Percentiles rank a stretch among this genome's conserved stretches.
Conservation (phyloP, 1,140 invertebrate genomes). For the Drosophila parabipectinata region DNA sequence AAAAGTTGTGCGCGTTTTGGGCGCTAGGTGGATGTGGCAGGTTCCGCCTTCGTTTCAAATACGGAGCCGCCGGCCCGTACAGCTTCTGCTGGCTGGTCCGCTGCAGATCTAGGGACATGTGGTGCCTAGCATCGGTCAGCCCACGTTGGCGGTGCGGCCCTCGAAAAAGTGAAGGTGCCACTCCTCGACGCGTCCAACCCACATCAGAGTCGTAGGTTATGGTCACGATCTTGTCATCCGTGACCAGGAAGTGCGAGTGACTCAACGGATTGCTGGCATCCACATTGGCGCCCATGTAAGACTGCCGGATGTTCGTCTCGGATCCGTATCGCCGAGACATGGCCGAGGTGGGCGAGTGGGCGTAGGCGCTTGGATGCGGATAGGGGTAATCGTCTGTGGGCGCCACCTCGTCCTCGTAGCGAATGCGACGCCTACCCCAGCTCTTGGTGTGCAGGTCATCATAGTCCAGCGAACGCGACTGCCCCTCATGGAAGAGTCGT, state of each 20-base stretch:
- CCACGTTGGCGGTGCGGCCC: slow-evolving; percentile 61
- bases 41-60: slow-evolving; percentile 72
- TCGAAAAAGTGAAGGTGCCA: slow-evolving; percentile 71
- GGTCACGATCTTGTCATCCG: slow-evolving; percentile 84
- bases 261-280: slow-evolving; percentile 74
- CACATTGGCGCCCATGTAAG: slow-evolving; percentile 81
- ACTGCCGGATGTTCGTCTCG: slow-evolving; percentile 80
- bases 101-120: slow-evolving; percentile 79
- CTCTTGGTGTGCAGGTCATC: slow-evolving; percentile 81
- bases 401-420: slow-evolving; percentile 76
- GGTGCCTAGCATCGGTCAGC: slow-evolving; percentile 55
- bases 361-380: slow-evolving; percentile 34
- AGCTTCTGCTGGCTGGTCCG: slow-evolving; percentile 78
- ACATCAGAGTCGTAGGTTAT: slow-evolving; percentile 84
- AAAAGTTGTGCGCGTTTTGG: slow-evolving; percentile 81
- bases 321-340: slow-evolving; percentile 75
- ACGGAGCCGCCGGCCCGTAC: slow-evolving; percentile 74
- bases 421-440: slow-evolving; percentile 76
- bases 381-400: slow-evolving; percentile 37
- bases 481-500: slow-evolving; percentile 75
- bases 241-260: slow-evolving; percentile 84
- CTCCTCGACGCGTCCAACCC: slow-evolving; percentile 82
- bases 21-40: slow-evolving; percentile 81
- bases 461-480: slow-evolving; percentile 79
- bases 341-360: slow-evolving; percentile 32